Conservation (phyloP, 2,888 invertebrate species). For the Disparrhopalites patrizii region DNA sequence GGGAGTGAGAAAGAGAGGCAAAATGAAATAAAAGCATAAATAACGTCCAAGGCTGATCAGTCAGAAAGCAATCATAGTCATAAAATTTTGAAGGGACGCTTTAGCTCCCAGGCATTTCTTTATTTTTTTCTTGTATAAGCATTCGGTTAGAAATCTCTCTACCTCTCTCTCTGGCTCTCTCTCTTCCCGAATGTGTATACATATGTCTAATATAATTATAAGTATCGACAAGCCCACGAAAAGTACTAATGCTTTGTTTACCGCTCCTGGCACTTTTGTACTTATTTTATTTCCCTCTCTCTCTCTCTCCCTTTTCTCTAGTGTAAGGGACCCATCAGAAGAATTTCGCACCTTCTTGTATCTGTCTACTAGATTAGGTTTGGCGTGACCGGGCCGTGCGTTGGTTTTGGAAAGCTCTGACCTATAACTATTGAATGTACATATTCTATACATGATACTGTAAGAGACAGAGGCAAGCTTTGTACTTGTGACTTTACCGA, state of each 20-base stretch:
- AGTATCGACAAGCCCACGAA: too few species aligned
- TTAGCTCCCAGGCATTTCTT: constrained; percentile 19
- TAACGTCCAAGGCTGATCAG: constrained; percentile 30
- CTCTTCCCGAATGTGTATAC: neutral
- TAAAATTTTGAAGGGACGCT: constrained; percentile 33
- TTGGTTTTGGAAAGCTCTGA: too few species aligned
- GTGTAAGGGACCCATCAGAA: constrained; percentile 14
- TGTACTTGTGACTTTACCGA: too few species aligned
- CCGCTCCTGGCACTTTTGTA: too few species aligned
- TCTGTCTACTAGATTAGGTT: constrained; percentile 14
- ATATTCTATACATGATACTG: too few species aligned
- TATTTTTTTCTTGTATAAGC: too few species aligned
- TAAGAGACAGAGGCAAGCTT: too few species aligned
- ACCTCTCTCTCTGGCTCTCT: too few species aligned
- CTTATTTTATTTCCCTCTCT: neutral
- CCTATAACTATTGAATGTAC: too few species aligned
- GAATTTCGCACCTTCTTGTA: constrained; percentile 37
- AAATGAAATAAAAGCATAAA: constrained; percentile 27
- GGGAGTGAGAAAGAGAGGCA: neutral
- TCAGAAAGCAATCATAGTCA: constrained; percentile 39
- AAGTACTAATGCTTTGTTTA: too few species aligned
- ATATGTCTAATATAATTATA: too few species aligned
- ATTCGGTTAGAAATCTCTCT: neutral
- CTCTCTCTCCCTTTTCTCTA: constrained; percentile 3
- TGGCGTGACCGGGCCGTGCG: constrained; percentile 2